A percentile compares a stretch with the other conserved stretches of the same genome.
phyloP scores from a whole-genome alignment of 2,113 vertebrate species.

The Cnemophilus loriae region DNA sequence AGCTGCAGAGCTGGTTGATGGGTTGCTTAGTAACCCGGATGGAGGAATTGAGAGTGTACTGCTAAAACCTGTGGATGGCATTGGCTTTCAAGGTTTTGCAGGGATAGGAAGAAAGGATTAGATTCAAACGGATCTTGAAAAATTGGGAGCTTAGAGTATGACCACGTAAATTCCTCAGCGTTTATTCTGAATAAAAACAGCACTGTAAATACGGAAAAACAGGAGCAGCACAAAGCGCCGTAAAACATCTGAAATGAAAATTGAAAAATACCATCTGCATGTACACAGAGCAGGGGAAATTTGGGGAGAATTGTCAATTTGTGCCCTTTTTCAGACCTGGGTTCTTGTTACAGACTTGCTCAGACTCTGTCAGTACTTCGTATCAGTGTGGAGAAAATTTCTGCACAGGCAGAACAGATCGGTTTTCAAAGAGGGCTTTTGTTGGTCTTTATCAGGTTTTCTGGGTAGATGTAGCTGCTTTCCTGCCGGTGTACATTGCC shows the following conservation, averaged over 20 bases:
- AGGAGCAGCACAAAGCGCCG: not conserved
- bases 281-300: not conserved
- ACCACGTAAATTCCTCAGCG: not conserved
- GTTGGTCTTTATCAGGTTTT: not conserved
- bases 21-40: not conserved
- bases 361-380: fast-evolving
- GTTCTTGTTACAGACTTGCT: not conserved
- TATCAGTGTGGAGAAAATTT: not conserved
- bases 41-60: not conserved
- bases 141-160: not conserved
- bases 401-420: not conserved
- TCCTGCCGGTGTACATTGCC: not conserved
- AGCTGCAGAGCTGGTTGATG: not conserved
- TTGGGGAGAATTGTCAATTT: not conserved
- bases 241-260: not conserved
- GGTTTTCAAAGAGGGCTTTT: not conserved
- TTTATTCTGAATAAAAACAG: not conserved
- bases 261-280: not conserved
- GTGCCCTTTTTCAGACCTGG: not conserved
- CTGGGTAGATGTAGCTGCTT: not conserved
- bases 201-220: not conserved
- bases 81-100: not conserved
- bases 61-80: not conserved
- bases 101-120: not conserved
- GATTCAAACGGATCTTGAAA: not conserved